Conservation (phyloP, 2,888 invertebrate genomes). For the Acholoe squamosa region DNA sequence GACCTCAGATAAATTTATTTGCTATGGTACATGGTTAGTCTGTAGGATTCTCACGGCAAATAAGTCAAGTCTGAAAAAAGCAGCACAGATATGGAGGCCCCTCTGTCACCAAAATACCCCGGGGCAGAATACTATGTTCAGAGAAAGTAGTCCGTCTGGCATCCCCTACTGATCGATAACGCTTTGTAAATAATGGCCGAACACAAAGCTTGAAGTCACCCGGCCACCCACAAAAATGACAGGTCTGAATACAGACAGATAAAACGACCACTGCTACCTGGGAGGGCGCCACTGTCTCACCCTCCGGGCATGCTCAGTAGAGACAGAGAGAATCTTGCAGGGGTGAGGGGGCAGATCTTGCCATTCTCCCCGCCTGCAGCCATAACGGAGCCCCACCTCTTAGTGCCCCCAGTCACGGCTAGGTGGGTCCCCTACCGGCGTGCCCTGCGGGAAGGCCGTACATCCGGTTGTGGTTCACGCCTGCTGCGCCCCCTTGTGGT, state of each 20-base stretch:
- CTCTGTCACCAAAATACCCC: background rate
- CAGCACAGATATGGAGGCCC: background rate
- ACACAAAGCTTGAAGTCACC: slow-evolving; percentile 27
- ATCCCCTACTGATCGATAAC: background rate
- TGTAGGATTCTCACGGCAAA: no score
- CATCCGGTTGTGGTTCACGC: slow-evolving; percentile 24
- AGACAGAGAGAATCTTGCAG: no score
- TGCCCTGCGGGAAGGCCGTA: slow-evolving; percentile 32
- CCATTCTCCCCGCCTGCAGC: background rate
- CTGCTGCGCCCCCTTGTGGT: slow-evolving; percentile 13
- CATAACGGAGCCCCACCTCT: background rate
- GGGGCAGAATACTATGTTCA: slow-evolving; percentile 10
- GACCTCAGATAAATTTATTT: no score
- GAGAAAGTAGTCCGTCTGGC: slow-evolving; percentile 13
- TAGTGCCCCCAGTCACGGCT: background rate
- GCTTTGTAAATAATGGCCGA: slow-evolving; percentile 14
- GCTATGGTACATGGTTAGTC: no score
- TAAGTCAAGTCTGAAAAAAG: background rate
- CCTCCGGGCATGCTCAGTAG: no score
- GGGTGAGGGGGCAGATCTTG: background rate
- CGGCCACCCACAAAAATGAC: slow-evolving; percentile 12
- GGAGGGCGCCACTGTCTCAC: no score
- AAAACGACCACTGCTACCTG: background rate
- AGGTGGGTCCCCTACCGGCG: slow-evolving; percentile 13
- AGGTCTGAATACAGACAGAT: background rate